Conservation (phyloP, 1,140 invertebrate genomes). For the Drosophila lowei region DNA sequence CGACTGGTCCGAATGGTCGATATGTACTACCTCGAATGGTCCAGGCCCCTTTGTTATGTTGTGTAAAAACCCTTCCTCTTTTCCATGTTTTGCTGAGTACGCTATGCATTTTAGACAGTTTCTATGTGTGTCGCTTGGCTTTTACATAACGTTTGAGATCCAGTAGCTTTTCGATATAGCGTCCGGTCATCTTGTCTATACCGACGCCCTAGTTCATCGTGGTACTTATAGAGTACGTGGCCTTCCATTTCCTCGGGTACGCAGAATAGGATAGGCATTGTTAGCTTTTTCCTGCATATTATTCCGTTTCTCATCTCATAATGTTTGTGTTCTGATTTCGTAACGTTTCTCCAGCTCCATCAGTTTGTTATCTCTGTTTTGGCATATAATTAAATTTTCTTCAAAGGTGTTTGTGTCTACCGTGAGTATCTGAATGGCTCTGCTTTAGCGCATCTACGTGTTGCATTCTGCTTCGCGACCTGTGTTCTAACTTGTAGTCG, state of each 20-base stretch:
- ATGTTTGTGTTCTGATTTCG: neutral
- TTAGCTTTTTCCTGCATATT: no score
- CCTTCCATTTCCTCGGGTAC: constrained; percentile 1
- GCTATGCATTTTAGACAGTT: constrained; percentile 37
- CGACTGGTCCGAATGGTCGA: constrained; percentile 5
- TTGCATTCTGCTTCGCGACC: constrained; percentile 65
- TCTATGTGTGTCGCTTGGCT: constrained; percentile 26
- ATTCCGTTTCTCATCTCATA: neutral
- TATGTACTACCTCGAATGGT: neutral
- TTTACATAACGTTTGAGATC: constrained; percentile 67
- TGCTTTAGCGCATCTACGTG: constrained; percentile 58
- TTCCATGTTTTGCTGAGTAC: neutral
- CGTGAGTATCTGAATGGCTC: neutral
- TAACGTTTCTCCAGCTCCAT: no score
- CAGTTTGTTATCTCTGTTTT: no score
- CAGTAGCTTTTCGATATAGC: constrained; percentile 47
- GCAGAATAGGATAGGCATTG: no score
- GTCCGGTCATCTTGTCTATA: constrained; percentile 50
- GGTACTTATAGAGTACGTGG: constrained; percentile 1
- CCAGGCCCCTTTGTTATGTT: neutral
- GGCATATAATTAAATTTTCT: no score
- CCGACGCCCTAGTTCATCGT: neutral
- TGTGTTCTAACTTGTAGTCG: constrained; percentile 15
- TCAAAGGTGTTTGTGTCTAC: constrained; percentile 3
- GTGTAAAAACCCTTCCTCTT: neutral